Evolutionary conservation across 2,888 invertebrate species (phyloP).

Genomic region (Quadroppia sp.): DNA sequence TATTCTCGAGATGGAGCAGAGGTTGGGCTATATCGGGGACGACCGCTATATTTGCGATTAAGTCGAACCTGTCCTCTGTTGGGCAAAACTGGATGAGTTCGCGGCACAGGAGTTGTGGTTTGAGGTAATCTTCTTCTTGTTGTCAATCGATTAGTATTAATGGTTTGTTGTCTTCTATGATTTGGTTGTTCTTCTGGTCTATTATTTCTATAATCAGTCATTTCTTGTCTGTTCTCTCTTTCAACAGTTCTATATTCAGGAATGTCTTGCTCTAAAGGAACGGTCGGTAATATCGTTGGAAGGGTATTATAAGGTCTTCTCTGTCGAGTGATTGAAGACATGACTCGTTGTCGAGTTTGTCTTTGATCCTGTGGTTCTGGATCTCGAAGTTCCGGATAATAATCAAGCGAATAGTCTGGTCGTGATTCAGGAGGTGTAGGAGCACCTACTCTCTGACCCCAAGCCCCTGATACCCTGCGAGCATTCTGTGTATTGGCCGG

Average conservation of each 20-base stretch:
- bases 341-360: slow-evolving; percentile 9
- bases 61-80: slow-evolving; percentile 35
- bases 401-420: neutral
- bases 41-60: slow-evolving; percentile 38
- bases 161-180: slow-evolving; percentile 29
- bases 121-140: neutral
- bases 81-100: slow-evolving; percentile 30
- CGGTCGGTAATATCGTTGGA: slow-evolving; percentile 22
- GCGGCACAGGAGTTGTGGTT: slow-evolving; percentile 36
- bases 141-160: slow-evolving; percentile 1
- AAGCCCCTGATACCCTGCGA: slow-evolving; percentile 36
- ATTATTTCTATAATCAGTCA: neutral
- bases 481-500: slow-evolving; percentile 44
- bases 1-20: neutral
- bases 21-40: neutral
- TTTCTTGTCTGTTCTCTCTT: slow-evolving; percentile 18
- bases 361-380: neutral
- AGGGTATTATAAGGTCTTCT: neutral
- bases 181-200: neutral
- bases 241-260: slow-evolving; percentile 17
- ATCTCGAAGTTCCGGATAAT: neutral
- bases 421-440: neutral
- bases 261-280: neutral
- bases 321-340: neutral
- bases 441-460: slow-evolving; percentile 42